These are phyloP conservation scores for Pyrochroa serraticornis DNA, from an alignment of 2,888 invertebrate genomes.

Conservation along the genomic window DNA sequence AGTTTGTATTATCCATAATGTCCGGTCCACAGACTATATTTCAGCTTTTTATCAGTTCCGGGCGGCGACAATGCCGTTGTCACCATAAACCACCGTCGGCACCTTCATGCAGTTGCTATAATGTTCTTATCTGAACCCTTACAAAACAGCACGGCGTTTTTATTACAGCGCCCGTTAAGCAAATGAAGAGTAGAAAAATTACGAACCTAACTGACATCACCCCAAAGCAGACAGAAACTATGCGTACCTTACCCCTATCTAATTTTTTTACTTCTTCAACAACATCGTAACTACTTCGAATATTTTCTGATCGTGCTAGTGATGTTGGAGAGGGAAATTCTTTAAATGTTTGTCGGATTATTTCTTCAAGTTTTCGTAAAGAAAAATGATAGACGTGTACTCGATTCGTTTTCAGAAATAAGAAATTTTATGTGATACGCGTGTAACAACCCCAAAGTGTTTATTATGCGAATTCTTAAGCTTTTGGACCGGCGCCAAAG, in stretches of 20 bases:
- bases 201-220: no score
- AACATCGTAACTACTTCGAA: no score
- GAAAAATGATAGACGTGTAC: no score
- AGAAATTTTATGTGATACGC: conserved; percentile 27
- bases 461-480: conserved; percentile 31
- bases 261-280: no score
- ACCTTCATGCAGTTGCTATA: conserved; percentile 24
- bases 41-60: conserved; percentile 37
- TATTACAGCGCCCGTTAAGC: no score
- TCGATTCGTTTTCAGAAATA: background rate
- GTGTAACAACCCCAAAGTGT: conserved; percentile 34
- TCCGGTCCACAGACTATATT: conserved; percentile 33
- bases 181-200: no score
- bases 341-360: no score
- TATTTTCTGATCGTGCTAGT: no score
- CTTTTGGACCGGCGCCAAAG: conserved; percentile 36
- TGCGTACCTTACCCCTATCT: no score
- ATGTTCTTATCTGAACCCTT: conserved; percentile 22
- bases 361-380: no score
- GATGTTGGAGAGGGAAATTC: no score
- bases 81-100: conserved; percentile 33
- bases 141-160: conserved; percentile 6
- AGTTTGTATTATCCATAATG: conserved; percentile 28
- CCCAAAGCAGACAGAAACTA: no score
- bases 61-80: conserved; percentile 33